Evolutionary conservation across 2,797 vertebrate genomes (phyloP), one percentile per base, ranked within the genome.

Genomic region (Heterohyrax brucei): DNA sequence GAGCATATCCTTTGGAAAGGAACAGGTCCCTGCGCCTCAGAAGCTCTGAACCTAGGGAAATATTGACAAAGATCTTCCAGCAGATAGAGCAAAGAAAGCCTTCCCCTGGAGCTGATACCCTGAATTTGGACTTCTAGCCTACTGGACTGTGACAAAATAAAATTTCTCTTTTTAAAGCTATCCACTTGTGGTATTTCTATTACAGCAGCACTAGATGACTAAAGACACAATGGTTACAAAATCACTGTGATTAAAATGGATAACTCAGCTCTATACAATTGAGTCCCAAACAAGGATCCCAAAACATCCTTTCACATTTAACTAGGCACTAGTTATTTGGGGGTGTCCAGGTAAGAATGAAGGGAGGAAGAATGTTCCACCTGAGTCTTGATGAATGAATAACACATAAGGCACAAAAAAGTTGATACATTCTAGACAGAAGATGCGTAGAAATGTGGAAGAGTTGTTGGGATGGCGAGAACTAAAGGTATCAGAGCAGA

Each of bases 201-300:
- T 39, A 39, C 39, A 39, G 39, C 39, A 39, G 39, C 39, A 39
- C 39, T 39, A 39, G 39, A 39, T 39, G 39, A 39, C 39, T 39
- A 39, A 39, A 39, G 39, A 39, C 39, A 39, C 39, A 39, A 39
- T 39, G 9, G 4, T 94, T 94, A 89, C 30, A 80, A 89, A 96
- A 18, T 66, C 80, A 80, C 88, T 87, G 10, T 26, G 89, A 72
- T 30, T 30, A n/a, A 93, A 90, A 79, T 53, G 82, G 28, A 26
- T 50, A 84, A 53, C 1, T n/a, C 59, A 95, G 92, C 48, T 93
- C 30, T 78, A 7, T n/a, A 50, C 28, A 84, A 84, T 19, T 26
- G 22, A 76, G 30, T 83, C 75, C 86, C 80, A 91, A 93, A 70
- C 8, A 50, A 0, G 3, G 16, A 9, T 12, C 44, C 18, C 28